Evolutionary conservation across 2,888 invertebrate genomes (phyloP).

Genomic region (Encarsia formosa): DNA sequence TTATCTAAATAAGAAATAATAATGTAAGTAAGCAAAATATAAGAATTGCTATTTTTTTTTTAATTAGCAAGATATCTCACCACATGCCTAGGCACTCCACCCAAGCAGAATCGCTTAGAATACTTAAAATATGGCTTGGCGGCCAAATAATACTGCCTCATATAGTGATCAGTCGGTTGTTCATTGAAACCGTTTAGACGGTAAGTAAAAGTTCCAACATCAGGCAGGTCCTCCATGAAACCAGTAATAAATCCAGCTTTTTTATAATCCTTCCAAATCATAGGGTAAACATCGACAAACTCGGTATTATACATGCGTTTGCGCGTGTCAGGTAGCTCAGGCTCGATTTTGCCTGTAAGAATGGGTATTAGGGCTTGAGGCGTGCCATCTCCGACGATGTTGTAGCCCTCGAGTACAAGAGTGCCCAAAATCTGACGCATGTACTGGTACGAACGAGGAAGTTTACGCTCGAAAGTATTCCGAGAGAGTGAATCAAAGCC

Average conservation of each 20-base stretch:
- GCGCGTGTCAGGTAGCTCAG: slow-evolving; percentile 84
- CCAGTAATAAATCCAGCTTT: slow-evolving; percentile 68
- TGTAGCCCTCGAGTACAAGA: slow-evolving; percentile 69
- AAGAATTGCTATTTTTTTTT: neutral
- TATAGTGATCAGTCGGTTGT: slow-evolving; percentile 87
- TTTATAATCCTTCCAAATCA: slow-evolving; percentile 78
- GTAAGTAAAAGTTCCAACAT: slow-evolving; percentile 84
- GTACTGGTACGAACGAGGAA: slow-evolving; percentile 72
- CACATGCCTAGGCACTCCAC: slow-evolving; percentile 69
- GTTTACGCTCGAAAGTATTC: slow-evolving; percentile 73
- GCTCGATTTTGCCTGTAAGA: slow-evolving; percentile 76
- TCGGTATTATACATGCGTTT: slow-evolving; percentile 62
- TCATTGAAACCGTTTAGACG: slow-evolving; percentile 79
- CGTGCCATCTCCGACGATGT: slow-evolving; percentile 83
- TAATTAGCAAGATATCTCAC: slow-evolving; percentile 49
- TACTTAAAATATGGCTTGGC: slow-evolving; percentile 57
- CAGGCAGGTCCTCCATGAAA: slow-evolving; percentile 82
- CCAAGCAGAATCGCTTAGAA: slow-evolving; percentile 64
- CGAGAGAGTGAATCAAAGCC: slow-evolving; percentile 86
- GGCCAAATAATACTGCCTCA: slow-evolving; percentile 75
- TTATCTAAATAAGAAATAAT: slow-evolving; percentile 39
- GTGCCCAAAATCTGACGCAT: slow-evolving; percentile 61
- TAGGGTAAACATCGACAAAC: slow-evolving; percentile 74
- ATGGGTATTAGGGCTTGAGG: slow-evolving; percentile 85
- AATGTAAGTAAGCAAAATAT: neutral